These are phyloP conservation scores for Phyllostomus hastatus DNA, from an alignment of 2,113 vertebrate species.

Conservation along the genomic window DNA sequence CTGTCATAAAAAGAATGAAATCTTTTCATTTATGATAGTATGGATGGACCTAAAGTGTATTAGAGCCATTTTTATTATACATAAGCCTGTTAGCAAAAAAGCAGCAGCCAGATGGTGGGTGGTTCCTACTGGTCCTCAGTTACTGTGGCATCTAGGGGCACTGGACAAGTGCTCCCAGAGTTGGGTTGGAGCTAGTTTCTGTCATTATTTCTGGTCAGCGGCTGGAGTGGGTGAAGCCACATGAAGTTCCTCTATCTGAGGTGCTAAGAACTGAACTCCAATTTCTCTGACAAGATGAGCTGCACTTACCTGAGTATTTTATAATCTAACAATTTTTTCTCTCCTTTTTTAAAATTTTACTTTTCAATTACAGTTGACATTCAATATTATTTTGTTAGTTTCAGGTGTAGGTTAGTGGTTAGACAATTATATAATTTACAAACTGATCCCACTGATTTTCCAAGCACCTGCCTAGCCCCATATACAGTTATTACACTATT, in stretches of 20 bases:
- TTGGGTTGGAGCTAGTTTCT: background rate
- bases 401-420: too few relatives aligned
- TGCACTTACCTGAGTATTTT: background rate
- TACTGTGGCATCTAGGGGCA: background rate
- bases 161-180: background rate
- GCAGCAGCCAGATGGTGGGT: background rate
- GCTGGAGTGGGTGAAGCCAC: background rate
- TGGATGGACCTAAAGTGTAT: too few relatives aligned
- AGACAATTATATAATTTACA: too few relatives aligned
- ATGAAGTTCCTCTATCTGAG: background rate
- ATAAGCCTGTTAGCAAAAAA: conserved; percentile 26
- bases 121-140: background rate
- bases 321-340: too few relatives aligned
- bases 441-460: too few relatives aligned
- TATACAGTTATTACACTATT: too few relatives aligned
- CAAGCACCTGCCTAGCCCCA: too few relatives aligned
- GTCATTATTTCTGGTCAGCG: background rate
- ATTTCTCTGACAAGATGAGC: background rate
- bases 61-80: background rate
- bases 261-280: background rate
- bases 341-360: too few relatives aligned
- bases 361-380: too few relatives aligned
- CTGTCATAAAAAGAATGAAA: too few relatives aligned
- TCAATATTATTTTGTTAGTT: too few relatives aligned
- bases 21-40: too few relatives aligned